Conservation (phyloP, 2,113 vertebrate genomes). For the Pandion haliaetus region DNA sequence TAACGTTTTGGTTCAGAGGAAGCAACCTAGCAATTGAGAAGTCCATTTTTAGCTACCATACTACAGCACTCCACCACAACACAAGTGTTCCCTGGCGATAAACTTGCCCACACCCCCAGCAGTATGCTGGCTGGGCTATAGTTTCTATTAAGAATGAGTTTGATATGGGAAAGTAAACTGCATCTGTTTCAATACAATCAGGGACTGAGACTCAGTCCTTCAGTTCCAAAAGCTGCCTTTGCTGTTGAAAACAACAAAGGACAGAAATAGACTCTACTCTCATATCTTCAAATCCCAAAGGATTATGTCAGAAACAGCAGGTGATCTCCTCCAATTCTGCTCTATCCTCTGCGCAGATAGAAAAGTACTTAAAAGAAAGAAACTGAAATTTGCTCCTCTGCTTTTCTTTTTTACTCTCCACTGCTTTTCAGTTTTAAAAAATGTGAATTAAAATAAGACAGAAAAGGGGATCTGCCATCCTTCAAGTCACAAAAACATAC, state of each 20-base stretch:
- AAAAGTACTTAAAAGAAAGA: background rate
- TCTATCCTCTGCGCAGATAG: background rate
- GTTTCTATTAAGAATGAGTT: background rate
- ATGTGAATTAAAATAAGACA: background rate
- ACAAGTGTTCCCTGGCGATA: background rate
- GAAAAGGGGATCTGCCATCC: background rate
- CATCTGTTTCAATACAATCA: background rate
- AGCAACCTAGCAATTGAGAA: background rate
- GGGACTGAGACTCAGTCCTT: background rate
- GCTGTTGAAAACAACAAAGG: constrained; percentile 17
- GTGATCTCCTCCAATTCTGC: background rate
- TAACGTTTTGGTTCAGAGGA: background rate
- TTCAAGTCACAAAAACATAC: background rate
- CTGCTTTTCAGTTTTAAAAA: background rate
- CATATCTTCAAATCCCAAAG: constrained; percentile 31
- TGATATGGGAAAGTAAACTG: background rate
- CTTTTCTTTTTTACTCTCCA: background rate
- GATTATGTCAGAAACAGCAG: constrained; percentile 35
- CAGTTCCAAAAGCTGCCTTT: background rate
- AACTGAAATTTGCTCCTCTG: background rate
- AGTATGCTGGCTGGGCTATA: background rate
- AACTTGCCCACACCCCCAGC: background rate
- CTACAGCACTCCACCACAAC: background rate
- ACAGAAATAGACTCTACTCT: background rate
- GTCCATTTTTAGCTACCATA: background rate